Evolutionary conservation across 2,888 invertebrate species (phyloP).

Genomic region (Tillus elongatus): DNA sequence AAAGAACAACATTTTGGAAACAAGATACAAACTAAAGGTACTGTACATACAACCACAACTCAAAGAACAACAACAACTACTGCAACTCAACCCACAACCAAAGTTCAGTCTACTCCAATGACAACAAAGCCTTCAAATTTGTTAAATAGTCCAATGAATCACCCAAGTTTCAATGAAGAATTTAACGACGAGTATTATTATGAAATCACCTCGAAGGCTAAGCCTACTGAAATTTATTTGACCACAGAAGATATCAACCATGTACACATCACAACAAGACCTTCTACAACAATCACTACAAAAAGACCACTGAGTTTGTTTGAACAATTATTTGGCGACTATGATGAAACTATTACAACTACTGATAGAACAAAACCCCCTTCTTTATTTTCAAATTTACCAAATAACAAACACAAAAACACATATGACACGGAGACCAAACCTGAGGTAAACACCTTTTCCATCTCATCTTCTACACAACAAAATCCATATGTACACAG

Average conservation of each 20-base stretch:
- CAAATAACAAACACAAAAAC: conserved; percentile 22
- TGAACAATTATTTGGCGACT: conserved; percentile 40
- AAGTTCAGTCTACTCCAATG: conserved; percentile 21
- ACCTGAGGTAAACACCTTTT: conserved; percentile 16
- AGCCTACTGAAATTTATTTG: conserved; percentile 26
- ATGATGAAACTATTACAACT: conserved; percentile 36
- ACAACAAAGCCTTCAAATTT: conserved; percentile 32
- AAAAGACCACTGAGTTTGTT: conserved; percentile 38
- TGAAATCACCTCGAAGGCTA: conserved; percentile 21
- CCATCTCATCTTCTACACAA: conserved; percentile 9
- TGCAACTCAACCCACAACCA: conserved; percentile 26
- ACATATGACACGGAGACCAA: conserved; percentile 19
- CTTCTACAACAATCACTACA: conserved; percentile 34
- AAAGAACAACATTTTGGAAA: conserved; percentile 26
- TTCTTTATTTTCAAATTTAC: conserved; percentile 25
- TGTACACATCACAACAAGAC: conserved; percentile 18
- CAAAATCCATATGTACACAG: conserved; percentile 11
- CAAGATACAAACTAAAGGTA: no score
- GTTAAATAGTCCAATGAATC: conserved; percentile 33
- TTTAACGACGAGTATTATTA: conserved; percentile 28
- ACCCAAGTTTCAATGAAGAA: conserved; percentile 35
- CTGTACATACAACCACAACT: conserved; percentile 13
- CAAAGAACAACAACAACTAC: conserved; percentile 27
- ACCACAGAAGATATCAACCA: conserved; percentile 27
- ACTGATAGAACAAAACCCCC: conserved; percentile 23